Evolutionary conservation across 2,113 vertebrate species (phyloP), one percentile per base, ranked within the genome.

Genomic region (Ascaphus truei): DNA sequence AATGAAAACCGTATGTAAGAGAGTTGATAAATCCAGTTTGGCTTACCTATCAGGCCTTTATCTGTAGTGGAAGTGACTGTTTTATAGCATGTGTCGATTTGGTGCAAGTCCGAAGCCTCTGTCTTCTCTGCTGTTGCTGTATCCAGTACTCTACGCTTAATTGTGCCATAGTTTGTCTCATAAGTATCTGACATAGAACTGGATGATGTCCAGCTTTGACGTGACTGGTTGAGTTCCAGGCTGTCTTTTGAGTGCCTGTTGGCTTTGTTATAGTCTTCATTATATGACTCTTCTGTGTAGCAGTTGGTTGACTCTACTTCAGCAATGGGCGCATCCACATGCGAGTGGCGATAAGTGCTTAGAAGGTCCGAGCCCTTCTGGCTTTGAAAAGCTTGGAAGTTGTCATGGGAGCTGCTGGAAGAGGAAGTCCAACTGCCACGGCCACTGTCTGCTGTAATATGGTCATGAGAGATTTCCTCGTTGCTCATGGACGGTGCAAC

Each of bases 341-440:
- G 93, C 0, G 81, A 86, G 76, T 93, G 91, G 25, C 90, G 90
- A 53, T 91, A 93, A 26, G 86, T 84, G 30, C 75, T 89, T 62
- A 90, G 75, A 33, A 89, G 81, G 59, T 94, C 90, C 80, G 90
- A 90, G 55, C 87, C 76, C 55, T 93, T 92, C 34, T 86, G 94
- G 75, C 84, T 69, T 5, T 92, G 89, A 64, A 98, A 86, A 58
- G 82, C 94, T 83, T 98, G 96, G 83, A 98, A 94, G 79, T 93
- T 96, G 81, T 99, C 96, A 36, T 99, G 96, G 51, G 95, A 98
- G 62, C 89, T 97, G 77, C 94, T 97, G 3, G 96, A 98, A 84
- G 94, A 97, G 12, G 96, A 98, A 15, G 95, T 99, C 96, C 96
- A 99, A 84, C 95, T 99, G 48, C 95, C 95, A 12, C 95, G 92